Evolutionary conservation across 2,888 invertebrate genomes (phyloP), one percentile per base, ranked within the genome.

Genomic region (Phengaris arion): DNA sequence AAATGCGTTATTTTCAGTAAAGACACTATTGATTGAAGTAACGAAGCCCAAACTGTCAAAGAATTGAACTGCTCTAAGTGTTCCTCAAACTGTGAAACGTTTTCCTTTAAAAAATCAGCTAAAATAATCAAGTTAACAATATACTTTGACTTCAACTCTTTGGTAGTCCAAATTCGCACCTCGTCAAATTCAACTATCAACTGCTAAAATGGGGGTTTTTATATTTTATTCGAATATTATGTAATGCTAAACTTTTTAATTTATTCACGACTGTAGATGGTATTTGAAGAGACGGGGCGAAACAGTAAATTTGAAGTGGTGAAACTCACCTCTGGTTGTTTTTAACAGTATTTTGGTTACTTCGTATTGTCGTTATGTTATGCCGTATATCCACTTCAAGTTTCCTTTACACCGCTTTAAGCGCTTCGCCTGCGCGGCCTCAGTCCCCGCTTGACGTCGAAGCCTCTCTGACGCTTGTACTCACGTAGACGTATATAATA

Each of bases 401-500:
- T 87, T 90, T 88, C 88, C 88, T 89, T 83, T 73, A 82, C 77
- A 84, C 87, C 83, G 91, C 91, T 91, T 35, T 85, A 86, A 90
- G 89, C 87, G 92, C 93, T 92, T 92, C 88, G 89, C 91, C 89
- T 86, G 87, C 85, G 89, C 92, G 92, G 91, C 92, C 91, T 89
- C 89, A 86, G 87, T 86, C 91, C 92, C 89, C 87, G 93, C 93
- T 93, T 92, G 81, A 88, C 85, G 88, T 91, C 84, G 90, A 92
- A 89, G 89, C 91, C 91, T 89, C 87, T 91, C 91, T 88, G 91
- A 91, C 84, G 93, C 93, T 93, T 79, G 85, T 91, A 89, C 89
- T 92, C 93, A 93, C 92, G 92, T 92, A 93, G 93, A 86, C 85
- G 88, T 92, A 91, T 89, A 89, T 89, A 87, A 89, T 90, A 86